phyloP scores from a whole-genome alignment of 2,797 vertebrate species.

The Syndactyla subalaris region DNA sequence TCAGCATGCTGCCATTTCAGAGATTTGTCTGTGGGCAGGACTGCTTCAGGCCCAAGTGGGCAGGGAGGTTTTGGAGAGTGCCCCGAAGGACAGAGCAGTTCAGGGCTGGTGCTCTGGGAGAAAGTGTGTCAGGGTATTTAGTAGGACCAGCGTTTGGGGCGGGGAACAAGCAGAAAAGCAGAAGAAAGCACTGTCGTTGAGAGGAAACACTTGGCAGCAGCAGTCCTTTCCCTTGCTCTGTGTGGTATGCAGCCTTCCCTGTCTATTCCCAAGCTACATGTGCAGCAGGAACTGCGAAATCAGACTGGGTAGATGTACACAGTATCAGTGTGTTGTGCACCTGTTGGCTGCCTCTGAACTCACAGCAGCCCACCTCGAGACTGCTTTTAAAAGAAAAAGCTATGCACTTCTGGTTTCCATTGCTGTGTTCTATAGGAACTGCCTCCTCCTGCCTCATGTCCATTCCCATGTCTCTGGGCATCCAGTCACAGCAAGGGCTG shows the following conservation, averaged over 20 bases:
- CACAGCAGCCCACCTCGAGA: fast-evolving
- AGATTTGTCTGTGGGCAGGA: background rate
- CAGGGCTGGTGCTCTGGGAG: background rate
- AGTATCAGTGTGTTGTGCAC: background rate
- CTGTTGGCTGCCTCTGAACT: background rate
- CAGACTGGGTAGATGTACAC: background rate
- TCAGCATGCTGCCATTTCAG: background rate
- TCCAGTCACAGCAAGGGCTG: background rate
- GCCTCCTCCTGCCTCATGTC: background rate
- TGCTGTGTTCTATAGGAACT: background rate
- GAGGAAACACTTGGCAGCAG: background rate
- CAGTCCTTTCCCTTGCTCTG: background rate
- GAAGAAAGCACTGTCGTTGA: background rate
- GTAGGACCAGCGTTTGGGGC: background rate
- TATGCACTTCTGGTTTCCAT: background rate
- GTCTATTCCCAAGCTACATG: background rate
- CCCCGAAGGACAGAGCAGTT: background rate
- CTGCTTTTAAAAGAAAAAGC: background rate
- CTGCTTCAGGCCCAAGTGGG: background rate
- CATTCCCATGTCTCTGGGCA: background rate
- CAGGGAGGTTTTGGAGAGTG: background rate
- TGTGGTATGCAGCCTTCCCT: background rate
- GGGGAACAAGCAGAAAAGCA: background rate
- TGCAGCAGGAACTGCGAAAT: background rate
- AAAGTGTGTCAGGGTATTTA: background rate